Base-by-base conservation (phyloP, 2,888 invertebrate genomes). In the Byasa hedistus region DNA sequence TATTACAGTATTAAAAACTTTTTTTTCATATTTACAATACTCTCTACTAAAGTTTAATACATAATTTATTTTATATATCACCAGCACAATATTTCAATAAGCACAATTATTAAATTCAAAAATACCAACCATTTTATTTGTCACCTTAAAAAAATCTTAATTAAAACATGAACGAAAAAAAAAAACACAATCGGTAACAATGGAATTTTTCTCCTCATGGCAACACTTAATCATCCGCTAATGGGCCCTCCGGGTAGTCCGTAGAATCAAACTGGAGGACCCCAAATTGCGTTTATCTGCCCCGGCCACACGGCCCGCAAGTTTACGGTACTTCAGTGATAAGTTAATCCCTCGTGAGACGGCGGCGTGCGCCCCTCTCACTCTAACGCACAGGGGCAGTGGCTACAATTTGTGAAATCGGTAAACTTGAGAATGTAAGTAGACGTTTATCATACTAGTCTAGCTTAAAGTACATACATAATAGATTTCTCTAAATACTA, bases 331-430 rank as follows among this genome's bases (percentile, higher is more conserved):
- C 61, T 61, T 22, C 61, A 57, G 27, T 66, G 66, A 66, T 66
- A 66, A 66, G 66, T 66, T 66, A 66, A 66, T 66, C 66, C 17
- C 72, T 39, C 80, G 72, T 80, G 82, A 81, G 84, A 19, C 72
- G 2, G 71, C 84, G 79, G 82, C 83, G 81, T 83, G 75, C 17
- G 70, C 19, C 12, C 24, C 21, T 65, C 59, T 19, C 59, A 24
- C 17, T 59, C 55, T 4, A 52, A 19, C 64, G 36, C 15, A 23
- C 24, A 44, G 64, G 44, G 64, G 44, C 54, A 2, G 21, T 8
- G 23, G 8, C 8, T 23, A 39, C 58, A 54, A 27, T 48, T 51
- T 44, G 44, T 23, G 36, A 21, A n/a, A 54, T 17, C 21, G 8
- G 36, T 19, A 19, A 44, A 44, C 24, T 19, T 12, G 17, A 19